Evolutionary conservation across 2,113 vertebrate species (phyloP).

Genomic region (Atractosteus spatula): DNA sequence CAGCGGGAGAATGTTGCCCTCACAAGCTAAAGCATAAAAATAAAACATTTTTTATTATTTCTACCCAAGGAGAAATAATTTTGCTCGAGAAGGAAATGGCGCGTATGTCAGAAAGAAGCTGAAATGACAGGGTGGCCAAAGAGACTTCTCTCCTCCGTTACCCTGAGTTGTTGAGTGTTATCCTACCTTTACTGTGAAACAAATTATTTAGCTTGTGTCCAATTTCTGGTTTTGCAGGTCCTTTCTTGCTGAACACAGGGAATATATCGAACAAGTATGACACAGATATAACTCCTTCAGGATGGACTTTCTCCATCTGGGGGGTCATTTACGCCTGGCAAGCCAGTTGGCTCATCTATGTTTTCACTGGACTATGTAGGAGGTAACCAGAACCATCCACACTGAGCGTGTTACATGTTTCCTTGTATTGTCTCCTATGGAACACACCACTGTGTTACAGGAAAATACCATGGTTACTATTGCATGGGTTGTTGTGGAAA

Average conservation of each 20-base stretch:
- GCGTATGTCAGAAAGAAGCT: no score
- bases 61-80: no score
- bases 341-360: constrained; percentile 56
- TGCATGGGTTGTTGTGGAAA: no score
- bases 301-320: constrained; percentile 73
- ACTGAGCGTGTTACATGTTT: background rate
- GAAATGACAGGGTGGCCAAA: no score
- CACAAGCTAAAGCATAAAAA: no score
- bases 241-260: constrained; percentile 44
- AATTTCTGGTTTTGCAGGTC: constrained; percentile 37
- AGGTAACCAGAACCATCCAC: constrained; percentile 39
- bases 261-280: constrained; percentile 55
- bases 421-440: no score
- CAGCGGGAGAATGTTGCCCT: no score
- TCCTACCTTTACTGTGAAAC: background rate
- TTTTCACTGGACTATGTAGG: constrained; percentile 54
- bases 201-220: no score
- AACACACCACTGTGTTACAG: no score
- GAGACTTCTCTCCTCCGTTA: no score
- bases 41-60: background rate
- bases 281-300: constrained; percentile 62
- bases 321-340: constrained; percentile 67
- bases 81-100: no score
- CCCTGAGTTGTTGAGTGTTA: background rate
- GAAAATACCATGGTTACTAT: no score